A percentile compares a stretch with the other conserved stretches of the same genome.
Conservation (phyloP, 2,113 vertebrate species). For the Alligator mississippiensis region DNA sequence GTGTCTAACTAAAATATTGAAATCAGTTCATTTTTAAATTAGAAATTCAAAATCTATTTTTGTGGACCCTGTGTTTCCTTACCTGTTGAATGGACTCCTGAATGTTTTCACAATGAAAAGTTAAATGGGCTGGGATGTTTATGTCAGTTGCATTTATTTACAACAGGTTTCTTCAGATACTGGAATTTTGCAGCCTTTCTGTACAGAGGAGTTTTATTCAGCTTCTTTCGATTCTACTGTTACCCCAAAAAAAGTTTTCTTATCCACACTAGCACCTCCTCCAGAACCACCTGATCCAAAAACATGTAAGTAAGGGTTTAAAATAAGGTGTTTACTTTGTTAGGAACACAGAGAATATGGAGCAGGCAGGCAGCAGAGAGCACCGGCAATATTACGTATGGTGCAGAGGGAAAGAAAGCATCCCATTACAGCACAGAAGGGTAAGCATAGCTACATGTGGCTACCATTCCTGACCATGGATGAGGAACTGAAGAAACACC, state of each 20-base stretch:
- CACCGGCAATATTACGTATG: background rate
- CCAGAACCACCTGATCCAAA: slow-evolving; percentile 53
- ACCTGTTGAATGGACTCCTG: background rate
- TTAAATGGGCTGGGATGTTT: background rate
- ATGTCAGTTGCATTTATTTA: background rate
- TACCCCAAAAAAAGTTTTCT: background rate
- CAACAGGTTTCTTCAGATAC: slow-evolving; percentile 69
- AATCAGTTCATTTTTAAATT: background rate
- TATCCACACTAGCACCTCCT: background rate
- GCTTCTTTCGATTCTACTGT: background rate
- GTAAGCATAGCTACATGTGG: background rate
- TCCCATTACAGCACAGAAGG: background rate
- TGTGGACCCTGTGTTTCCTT: background rate
- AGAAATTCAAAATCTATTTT: background rate
- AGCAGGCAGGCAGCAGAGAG: background rate
- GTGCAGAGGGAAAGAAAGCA: background rate
- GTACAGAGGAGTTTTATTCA: slow-evolving; percentile 26
- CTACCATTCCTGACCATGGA: background rate
- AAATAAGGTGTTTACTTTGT: background rate
- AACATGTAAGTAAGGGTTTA: slow-evolving; percentile 70
- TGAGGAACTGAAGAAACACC: background rate
- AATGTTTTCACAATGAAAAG: background rate
- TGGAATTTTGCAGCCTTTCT: slow-evolving; percentile 10
- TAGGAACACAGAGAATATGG: background rate
- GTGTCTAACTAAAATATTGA: background rate